A percentile compares a stretch with the other conserved stretches of the same genome.
These are phyloP conservation scores for Allacma fusca DNA, from an alignment of 2,888 invertebrate species.

Conservation along the genomic window DNA sequence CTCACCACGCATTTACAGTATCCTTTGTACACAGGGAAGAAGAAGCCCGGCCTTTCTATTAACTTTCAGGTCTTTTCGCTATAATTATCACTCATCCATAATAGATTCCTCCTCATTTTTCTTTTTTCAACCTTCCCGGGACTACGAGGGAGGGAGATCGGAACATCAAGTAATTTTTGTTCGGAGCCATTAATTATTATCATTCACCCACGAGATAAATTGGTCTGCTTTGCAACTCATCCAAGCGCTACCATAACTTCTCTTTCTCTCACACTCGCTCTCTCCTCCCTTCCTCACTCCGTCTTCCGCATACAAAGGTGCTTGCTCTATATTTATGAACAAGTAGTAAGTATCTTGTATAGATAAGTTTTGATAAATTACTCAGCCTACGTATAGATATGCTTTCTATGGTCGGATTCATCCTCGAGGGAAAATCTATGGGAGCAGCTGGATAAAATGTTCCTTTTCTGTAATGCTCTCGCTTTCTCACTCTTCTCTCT, in stretches of 20 bases:
- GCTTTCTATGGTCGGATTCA: not conserved
- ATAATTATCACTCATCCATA: conserved; percentile 36
- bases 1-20: not conserved
- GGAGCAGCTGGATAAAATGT: conserved; percentile 31
- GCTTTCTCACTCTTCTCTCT: too few relatives aligned
- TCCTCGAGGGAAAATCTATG: conserved; percentile 25
- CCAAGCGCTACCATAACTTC: conserved; percentile 16
- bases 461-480: not conserved
- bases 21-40: not conserved
- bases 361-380: conserved; percentile 37
- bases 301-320: not conserved
- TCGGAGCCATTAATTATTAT: conserved; percentile 29
- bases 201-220: conserved; percentile 25
- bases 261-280: not conserved
- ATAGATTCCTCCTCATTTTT: not conserved
- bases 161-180: conserved; percentile 20
- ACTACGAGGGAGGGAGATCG: conserved; percentile 1
- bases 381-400: conserved; percentile 20
- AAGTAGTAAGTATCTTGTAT: not conserved
- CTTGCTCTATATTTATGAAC: conserved; percentile 5
- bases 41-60: not conserved
- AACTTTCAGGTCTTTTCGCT: not conserved
- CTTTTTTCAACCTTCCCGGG: too few relatives aligned
- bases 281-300: too few relatives aligned
- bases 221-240: conserved; percentile 14